phyloP scores from a whole-genome alignment of 2,113 vertebrate species.

The Elephantulus edwardii region DNA sequence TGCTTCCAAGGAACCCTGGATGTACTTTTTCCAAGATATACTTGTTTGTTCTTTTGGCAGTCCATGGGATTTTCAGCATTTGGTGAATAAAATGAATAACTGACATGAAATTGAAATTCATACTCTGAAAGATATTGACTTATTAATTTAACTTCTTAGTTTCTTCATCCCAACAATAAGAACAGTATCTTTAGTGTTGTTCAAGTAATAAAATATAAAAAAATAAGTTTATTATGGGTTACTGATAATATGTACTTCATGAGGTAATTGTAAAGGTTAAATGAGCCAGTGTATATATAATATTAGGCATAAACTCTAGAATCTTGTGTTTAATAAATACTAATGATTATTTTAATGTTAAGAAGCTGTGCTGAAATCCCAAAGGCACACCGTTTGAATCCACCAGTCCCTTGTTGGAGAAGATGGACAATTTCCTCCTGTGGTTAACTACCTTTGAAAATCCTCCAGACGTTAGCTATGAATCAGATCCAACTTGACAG shows the following conservation, averaged over 20 bases:
- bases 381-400: too few species aligned
- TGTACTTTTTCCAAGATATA: too few species aligned
- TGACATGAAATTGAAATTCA: not conserved
- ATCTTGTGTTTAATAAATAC: constrained; percentile 20
- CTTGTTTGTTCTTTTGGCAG: too few species aligned
- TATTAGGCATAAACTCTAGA: not conserved
- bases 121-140: too few species aligned
- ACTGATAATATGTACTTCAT: not conserved
- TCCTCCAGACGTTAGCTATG: too few species aligned
- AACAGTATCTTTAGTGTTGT: not conserved
- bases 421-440: too few species aligned
- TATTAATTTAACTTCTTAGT: not conserved
- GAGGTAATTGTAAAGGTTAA: not conserved
- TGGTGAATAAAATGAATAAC: not conserved
- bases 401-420: too few species aligned
- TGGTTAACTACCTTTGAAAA: too few species aligned
- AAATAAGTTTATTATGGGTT: not conserved
- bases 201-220: not conserved
- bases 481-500: too few species aligned
- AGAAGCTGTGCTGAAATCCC: too few species aligned
- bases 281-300: not conserved
- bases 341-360: constrained; percentile 39
- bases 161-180: not conserved
- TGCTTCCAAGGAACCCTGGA: too few species aligned
- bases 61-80: too few species aligned